Evolutionary conservation across 2,888 invertebrate genomes (phyloP).

Genomic region (Loripinus fragilis): DNA sequence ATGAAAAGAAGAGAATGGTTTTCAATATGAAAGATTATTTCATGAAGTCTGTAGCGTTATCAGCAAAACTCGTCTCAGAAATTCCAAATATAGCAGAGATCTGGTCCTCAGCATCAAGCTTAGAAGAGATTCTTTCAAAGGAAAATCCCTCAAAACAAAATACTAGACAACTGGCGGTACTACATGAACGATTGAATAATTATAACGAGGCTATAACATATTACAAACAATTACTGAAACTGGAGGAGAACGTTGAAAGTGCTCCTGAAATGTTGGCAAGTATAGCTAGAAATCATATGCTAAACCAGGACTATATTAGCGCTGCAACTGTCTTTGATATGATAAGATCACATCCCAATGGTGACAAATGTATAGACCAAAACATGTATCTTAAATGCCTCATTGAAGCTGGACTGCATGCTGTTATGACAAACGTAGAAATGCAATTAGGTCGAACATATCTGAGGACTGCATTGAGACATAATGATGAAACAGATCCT

Average conservation of each 20-base stretch:
- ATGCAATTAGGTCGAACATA: neutral
- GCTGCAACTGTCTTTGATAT: neutral
- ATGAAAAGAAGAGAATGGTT: neutral
- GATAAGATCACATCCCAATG: neutral
- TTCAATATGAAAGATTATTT: slow-evolving; percentile 5
- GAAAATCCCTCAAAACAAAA: neutral
- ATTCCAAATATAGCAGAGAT: neutral
- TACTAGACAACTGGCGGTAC: neutral
- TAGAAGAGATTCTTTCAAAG: neutral
- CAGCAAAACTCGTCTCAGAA: neutral
- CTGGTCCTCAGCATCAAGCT: neutral
- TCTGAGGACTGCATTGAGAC: neutral
- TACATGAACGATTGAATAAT: neutral
- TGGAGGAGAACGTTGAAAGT: neutral
- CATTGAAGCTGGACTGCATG: neutral
- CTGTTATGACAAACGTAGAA: neutral
- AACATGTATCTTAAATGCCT: neutral
- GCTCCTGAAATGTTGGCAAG: neutral
- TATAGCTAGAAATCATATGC: neutral
- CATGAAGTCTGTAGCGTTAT: slow-evolving; percentile 4
- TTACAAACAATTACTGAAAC: neutral
- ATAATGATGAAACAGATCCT: neutral
- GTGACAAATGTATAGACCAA: neutral
- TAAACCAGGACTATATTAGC: neutral
- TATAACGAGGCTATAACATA: neutral